Evolutionary conservation across 2,113 vertebrate genomes (phyloP), one percentile per base, ranked within the genome.

Genomic region (Columbina picui): DNA sequence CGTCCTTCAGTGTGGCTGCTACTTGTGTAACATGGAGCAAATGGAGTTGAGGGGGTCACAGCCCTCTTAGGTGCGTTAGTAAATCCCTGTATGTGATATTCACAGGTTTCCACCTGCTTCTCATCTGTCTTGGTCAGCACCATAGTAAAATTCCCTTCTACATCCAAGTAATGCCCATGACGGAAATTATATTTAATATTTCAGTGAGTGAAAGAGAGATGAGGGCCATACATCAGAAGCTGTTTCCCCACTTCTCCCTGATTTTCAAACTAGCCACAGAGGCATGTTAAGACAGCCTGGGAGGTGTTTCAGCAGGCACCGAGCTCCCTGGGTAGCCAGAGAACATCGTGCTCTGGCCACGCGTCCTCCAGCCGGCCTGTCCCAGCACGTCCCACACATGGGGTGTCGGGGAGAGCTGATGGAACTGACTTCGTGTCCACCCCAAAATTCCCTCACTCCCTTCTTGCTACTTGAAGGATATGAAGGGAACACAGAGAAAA

Each of bases 221-320:
- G 82, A 75, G 93, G 75, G 52, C 20, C 61, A 84, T n/a, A 53
- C 32, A 7, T 59, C 32, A 86, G 26, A 70, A 90, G 63, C 63
- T 69, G 71, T 17, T 88, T 89, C 56, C 77, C 56, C 67, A 84
- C 75, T 82, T 39, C 90, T 97, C 94, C 95, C 85, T 75, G 78
- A 50, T 74, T 95, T 83, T 74, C 34, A 59, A 4, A 9, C 59
- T 92, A 83, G 93, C 85, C 93, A 67, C 82, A 49, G 6, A 1
- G 34, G 73, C 90, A n/a, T 9, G 79, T 26, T 74, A 39, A 70
- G 63, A 11, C 90, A 84, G 63, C 63, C 26, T 47, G 75, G 87
- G 93, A 96, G 92, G 87, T 94, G 94, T 91, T 86, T 34, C 26
- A 83, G 92, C 94, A 97, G 84, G 91, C 77, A 79, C 12, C 43